These are phyloP conservation scores for Eupithecia tripunctaria DNA, from an alignment of 2,888 invertebrate species.

Conservation along the genomic window DNA sequence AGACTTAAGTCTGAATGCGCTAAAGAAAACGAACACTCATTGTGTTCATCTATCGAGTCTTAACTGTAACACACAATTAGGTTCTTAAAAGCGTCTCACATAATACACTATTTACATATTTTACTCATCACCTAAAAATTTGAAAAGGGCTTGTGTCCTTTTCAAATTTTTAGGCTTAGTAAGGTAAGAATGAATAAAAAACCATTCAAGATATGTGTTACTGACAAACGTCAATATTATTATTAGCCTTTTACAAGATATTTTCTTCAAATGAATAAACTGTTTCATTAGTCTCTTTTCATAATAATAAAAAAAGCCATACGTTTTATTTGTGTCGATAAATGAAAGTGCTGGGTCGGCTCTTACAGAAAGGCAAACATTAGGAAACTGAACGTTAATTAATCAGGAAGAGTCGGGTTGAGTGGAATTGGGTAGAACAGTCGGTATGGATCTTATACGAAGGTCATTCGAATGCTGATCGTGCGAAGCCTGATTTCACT, in stretches of 20 bases:
- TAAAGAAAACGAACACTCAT: too few species aligned
- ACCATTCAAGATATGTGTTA: neutral
- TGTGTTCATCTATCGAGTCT: too few species aligned
- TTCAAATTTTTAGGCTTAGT: too few species aligned
- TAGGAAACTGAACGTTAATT: constrained; percentile 2
- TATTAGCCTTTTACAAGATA: neutral
- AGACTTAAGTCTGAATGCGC: too few species aligned
- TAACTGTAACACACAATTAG: too few species aligned
- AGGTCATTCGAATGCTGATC: constrained; percentile 4
- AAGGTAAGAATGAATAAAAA: constrained; percentile 2
- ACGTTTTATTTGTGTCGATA: neutral
- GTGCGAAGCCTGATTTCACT: neutral
- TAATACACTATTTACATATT: too few species aligned
- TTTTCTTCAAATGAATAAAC: neutral
- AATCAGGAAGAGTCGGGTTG: constrained; percentile 8
- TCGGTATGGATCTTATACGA: neutral
- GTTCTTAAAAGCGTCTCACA: too few species aligned
- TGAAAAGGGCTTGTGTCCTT: too few species aligned
- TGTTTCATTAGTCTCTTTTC: neutral
- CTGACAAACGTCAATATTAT: constrained; percentile 10
- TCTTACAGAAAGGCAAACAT: constrained; percentile 7
- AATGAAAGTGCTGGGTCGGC: constrained; percentile 9
- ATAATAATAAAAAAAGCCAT: neutral
- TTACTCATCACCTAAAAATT: neutral
- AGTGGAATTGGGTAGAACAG: neutral